These are phyloP conservation scores for Chalcis sispes DNA, from an alignment of 2,888 invertebrate species.

Conservation along the genomic window DNA sequence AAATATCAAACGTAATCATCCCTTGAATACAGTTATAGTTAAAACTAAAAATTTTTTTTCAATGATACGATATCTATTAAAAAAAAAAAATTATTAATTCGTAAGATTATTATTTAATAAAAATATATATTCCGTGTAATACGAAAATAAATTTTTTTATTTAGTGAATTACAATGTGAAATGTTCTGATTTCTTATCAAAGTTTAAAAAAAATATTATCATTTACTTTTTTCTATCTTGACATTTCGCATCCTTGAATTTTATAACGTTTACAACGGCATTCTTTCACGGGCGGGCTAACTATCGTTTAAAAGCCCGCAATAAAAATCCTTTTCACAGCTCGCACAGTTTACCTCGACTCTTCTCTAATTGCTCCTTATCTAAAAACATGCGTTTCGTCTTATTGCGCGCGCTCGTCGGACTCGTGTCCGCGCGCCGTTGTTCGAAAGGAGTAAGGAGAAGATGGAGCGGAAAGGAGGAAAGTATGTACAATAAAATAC, in stretches of 20 bases:
- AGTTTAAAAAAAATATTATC: not conserved
- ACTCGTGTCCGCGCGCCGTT: not conserved
- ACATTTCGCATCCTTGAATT: conserved; percentile 14
- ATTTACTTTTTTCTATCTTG: not conserved
- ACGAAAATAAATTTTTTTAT: not conserved
- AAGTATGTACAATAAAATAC: not conserved
- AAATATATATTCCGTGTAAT: no score
- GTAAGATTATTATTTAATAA: no score
- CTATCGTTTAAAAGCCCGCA: conserved; percentile 60
- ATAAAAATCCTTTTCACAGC: conserved; percentile 70
- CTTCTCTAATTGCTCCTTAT: conserved; percentile 58
- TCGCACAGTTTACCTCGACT: conserved; percentile 41
- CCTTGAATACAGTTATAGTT: no score
- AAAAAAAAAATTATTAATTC: no score
- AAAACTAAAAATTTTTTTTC: no score
- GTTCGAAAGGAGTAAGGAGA: not conserved
- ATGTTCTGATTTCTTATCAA: not conserved
- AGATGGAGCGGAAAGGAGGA: not conserved
- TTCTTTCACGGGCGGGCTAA: conserved; percentile 26
- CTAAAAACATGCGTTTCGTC: conserved; percentile 55
- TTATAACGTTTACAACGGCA: conserved; percentile 30
- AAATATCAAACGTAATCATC: no score
- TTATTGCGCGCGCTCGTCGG: conserved; percentile 35
- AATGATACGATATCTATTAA: no score
- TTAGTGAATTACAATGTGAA: not conserved